Conservation (phyloP, 1,140 invertebrate genomes). For the Drosophila kanapiae region DNA sequence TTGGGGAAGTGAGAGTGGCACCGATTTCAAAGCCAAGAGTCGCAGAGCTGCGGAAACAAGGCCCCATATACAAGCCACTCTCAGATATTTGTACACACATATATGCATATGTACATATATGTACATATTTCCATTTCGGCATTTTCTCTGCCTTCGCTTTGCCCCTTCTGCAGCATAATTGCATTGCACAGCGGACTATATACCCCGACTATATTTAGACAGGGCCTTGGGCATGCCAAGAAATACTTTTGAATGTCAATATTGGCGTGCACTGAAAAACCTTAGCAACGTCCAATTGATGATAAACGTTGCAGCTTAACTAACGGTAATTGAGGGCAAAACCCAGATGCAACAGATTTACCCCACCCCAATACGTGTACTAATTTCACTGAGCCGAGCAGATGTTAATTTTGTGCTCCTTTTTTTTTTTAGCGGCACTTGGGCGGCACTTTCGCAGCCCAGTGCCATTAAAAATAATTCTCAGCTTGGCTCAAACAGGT, state of each 20-base stretch:
- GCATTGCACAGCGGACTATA: conserved; percentile 26
- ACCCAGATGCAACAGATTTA: conserved; percentile 6
- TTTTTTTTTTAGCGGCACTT: conserved; percentile 17
- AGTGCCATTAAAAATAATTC: conserved; percentile 17
- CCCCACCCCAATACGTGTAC: conserved; percentile 1
- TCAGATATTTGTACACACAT: too few species aligned
- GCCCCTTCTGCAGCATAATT: conserved; percentile 37
- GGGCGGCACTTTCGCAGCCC: conserved; percentile 8
- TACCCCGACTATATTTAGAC: conserved; percentile 18
- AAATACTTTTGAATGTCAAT: conserved; percentile 54
- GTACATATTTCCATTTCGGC: conserved; percentile 1
- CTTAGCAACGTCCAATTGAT: conserved; percentile 29
- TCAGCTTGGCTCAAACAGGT: conserved; percentile 1
- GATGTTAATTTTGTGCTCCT: conserved; percentile 22
- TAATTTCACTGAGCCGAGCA: conserved; percentile 7
- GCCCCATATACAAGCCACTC: background rate
- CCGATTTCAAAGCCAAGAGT: background rate
- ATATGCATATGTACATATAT: background rate
- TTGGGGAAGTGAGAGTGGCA: conserved; percentile 11
- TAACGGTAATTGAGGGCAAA: conserved; percentile 26
- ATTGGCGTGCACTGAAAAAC: conserved; percentile 33
- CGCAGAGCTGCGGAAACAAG: conserved; percentile 5
- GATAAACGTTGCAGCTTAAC: conserved; percentile 31
- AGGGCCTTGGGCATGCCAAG: conserved; percentile 43
- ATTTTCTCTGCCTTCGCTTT: conserved; percentile 4